Conservation (phyloP, 1,140 invertebrate genomes). For the Dolichoris vasculosae region DNA sequence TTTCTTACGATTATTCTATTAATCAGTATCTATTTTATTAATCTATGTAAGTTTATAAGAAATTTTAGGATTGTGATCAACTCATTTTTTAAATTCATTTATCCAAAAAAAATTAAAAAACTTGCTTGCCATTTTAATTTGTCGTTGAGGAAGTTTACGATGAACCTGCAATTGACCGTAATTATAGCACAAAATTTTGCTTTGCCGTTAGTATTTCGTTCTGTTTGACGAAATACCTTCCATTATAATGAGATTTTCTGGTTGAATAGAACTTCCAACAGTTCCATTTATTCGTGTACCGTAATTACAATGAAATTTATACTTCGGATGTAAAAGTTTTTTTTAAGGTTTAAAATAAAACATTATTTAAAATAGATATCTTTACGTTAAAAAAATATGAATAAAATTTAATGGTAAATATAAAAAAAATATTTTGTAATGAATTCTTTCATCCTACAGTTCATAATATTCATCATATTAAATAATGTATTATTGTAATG, state of each 20-base stretch:
- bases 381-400: background rate
- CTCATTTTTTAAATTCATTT: background rate
- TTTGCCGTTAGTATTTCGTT: background rate
- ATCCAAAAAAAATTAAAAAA: background rate
- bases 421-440: background rate
- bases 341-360: background rate
- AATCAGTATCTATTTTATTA: background rate
- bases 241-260: constrained; percentile 33
- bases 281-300: background rate
- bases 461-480: no score
- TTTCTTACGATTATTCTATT: background rate
- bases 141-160: background rate
- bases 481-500: background rate
- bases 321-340: background rate
- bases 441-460: no score
- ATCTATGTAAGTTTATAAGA: no score
- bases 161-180: constrained; percentile 12
- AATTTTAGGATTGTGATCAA: no score
- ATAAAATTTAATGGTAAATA: background rate
- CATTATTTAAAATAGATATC: background rate
- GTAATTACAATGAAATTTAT: constrained; percentile 23
- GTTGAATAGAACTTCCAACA: background rate
- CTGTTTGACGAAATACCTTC: background rate
- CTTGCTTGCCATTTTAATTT: background rate
- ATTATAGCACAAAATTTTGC: constrained; percentile 12